Evolutionary conservation across 30 jellyfish, hydroid and myxozoan genomes (phyloP).

Genomic region (Aurelia sp.): DNA sequence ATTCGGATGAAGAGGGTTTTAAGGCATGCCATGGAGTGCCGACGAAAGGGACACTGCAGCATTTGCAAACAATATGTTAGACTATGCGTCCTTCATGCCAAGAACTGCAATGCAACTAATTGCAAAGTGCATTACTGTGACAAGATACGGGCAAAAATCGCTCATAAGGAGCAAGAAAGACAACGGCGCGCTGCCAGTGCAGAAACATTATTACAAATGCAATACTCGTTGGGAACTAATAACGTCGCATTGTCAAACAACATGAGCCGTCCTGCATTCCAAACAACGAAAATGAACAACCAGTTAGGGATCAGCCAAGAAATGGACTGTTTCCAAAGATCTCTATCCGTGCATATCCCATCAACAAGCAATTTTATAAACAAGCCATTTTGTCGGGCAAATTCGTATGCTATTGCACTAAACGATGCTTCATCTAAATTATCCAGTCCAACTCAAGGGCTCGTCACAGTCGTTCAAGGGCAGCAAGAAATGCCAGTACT

Average conservation of each 20-base stretch:
- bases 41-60: slow-evolving; percentile 31
- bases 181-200: neutral
- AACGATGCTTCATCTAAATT: neutral
- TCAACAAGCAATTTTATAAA: neutral
- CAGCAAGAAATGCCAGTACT: neutral
- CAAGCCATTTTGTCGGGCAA: slow-evolving; percentile 1
- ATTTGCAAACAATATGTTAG: slow-evolving; percentile 52
- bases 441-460: neutral
- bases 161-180: neutral
- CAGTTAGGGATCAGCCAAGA: neutral
- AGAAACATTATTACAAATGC: neutral
- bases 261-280: neutral
- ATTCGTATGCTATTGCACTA: neutral
- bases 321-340: neutral
- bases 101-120: slow-evolving; percentile 18
- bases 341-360: slow-evolving; percentile 28
- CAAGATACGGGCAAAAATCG: slow-evolving; percentile 24
- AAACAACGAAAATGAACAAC: neutral
- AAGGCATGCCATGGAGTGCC: slow-evolving; percentile 48
- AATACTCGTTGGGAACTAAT: neutral
- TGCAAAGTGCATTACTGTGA: slow-evolving; percentile 46
- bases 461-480: neutral
- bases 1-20: slow-evolving; percentile 14
- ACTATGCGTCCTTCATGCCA: slow-evolving; percentile 57
- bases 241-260: neutral